Evolutionary conservation across 2,113 vertebrate species (phyloP), one percentile per base, ranked within the genome.

Genomic region (Brachyistius frenatus): DNA sequence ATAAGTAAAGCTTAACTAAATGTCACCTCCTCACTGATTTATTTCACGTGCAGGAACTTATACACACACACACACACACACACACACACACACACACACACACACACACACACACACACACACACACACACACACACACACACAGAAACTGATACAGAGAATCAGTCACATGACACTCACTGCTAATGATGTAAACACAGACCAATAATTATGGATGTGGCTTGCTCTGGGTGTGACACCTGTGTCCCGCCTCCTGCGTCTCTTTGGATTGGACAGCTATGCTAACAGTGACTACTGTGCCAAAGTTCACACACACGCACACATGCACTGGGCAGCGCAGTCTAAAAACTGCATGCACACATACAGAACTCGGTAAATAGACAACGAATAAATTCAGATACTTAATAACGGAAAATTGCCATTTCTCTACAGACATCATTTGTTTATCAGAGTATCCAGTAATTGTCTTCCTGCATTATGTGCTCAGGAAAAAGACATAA

Each of bases 181-280:
- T 81, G 81, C 68, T 75, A 82, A 83, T 73, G 65, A 82, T 69
- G 77, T 67, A 91, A 92, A 90, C 88, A 85, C 74, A 88, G 64
- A 78, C 50, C 23, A 56, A 74, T 91, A 87, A 89, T 88, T 89
- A 89, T 83, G 72, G 73, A 91, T 88, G 87, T 75, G 79, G 73
- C 81, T 73, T 86, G 78, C 79, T 84, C 76, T 86, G 57, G 68
- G 81, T 85, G 77, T 86, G 83, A 88, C 90, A 92, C 88, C 86
- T 90, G 90, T 88, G 90, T 88, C 85, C 85, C 62, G 50, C 85
- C 90, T 85, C 81, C 79, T 89, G 77, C 73, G 81, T 86, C 76
- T 91, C 81, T 88, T 83, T 85, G 84, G 85, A 85, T 90, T 90
- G 85, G 88, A 91, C 92, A 92, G 92, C 92, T 93, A 86, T 88